Percentiles rank a stretch among this genome's conserved stretches.
Evolutionary conservation across 2,797 vertebrate genomes (phyloP).

Genomic region (Corythornis leucogaster): DNA sequence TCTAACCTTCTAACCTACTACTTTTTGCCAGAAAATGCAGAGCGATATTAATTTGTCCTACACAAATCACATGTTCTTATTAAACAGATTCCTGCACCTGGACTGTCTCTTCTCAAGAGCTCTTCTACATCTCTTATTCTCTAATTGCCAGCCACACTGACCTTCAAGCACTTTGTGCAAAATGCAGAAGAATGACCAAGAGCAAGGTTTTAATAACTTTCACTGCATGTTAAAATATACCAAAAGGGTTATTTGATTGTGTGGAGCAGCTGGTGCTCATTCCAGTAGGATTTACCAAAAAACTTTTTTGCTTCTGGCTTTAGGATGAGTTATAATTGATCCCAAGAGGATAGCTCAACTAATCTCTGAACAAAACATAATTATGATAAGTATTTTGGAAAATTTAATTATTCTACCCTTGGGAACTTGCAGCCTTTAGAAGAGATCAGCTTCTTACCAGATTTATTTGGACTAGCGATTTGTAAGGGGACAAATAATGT

Average conservation of each 20-base stretch:
- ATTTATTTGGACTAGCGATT: slow-evolving; percentile 48
- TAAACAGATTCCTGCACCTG: background rate
- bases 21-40: background rate
- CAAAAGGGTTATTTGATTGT: background rate
- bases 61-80: background rate
- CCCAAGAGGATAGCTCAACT: slow-evolving; percentile 33
- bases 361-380: slow-evolving; percentile 65
- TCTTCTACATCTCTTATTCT: background rate
- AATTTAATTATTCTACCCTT: slow-evolving; percentile 57
- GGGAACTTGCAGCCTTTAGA: slow-evolving; percentile 31
- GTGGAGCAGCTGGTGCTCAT: background rate
- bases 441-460: slow-evolving; percentile 18
- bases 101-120: rapidly evolving
- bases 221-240: background rate
- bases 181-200: slow-evolving; percentile 8
- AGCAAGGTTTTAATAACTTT: background rate
- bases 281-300: slow-evolving; percentile 6
- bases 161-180: background rate
- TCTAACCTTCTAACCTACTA: background rate
- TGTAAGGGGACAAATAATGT: slow-evolving; percentile 36
- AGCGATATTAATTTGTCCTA: background rate
- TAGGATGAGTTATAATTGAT: slow-evolving; percentile 54
- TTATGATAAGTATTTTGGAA: slow-evolving; percentile 70
- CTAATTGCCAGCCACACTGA: background rate
- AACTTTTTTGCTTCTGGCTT: slow-evolving; percentile 34